Base-by-base conservation (phyloP, 2,797 vertebrate species). In the Malacoraja senta region DNA sequence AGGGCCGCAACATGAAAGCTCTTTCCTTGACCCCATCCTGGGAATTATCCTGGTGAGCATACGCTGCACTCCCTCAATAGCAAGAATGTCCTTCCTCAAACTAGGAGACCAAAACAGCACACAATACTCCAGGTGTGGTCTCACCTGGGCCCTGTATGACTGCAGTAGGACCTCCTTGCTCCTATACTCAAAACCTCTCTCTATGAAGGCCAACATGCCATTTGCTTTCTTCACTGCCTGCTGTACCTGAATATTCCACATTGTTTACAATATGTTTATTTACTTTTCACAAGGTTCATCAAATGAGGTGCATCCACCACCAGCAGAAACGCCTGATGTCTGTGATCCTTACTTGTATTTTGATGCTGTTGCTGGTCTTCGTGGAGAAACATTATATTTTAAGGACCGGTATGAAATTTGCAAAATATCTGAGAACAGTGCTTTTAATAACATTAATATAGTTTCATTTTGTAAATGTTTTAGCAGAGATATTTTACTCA, bases 371-470 rank as follows among this genome's bases (percentile, higher is more conserved):
- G 96, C 97, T 93, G 97, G 96, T 17, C 93, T 98, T 88, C 94
- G 96, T 93, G 95, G 95, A 96, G 98, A 97, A 95, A 93, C 96
- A 38, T 91, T 98, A 94, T 98, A 98, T 96, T 97, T 99, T 94
- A 98, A 98, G 95, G 97, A 96, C 96, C 97, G 96, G 98, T 98
- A 97, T 95, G 94, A 80, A 72, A 13, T n/a, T n/a, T 0, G 19
- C 94, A 93, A 38, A 44, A 90, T 44, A 88, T 58, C 63, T 88
- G 93, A 68, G n/a, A 68, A 35, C 63, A 35, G n/a, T 88, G 29
- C 10, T 35, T 65, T 35, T 21, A 7, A 35, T 65, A 88, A 21
- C 8, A 68, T 35, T 86, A 61, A 32, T 68, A 19, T 38, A 21
- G 29, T 88, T 88, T 88, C 61, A 35, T 32, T 0, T 68, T 32